These are phyloP conservation scores for Spizaetus ornatus DNA, from an alignment of 2,113 vertebrate species.

Conservation along the genomic window DNA sequence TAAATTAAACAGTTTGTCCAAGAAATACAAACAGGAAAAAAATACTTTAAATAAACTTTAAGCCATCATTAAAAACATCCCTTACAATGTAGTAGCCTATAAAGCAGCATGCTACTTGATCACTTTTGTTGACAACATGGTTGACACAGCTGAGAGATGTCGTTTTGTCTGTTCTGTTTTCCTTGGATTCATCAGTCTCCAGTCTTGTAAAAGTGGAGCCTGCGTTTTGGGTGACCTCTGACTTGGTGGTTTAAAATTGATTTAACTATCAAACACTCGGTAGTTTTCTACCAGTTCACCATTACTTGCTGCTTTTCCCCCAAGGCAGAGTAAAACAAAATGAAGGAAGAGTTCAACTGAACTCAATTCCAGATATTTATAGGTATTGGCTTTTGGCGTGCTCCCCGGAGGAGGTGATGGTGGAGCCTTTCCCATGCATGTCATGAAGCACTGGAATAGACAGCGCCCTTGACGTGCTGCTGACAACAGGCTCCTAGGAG, in stretches of 20 bases:
- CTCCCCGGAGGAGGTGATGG: background rate
- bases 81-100: background rate
- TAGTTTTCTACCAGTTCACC: background rate
- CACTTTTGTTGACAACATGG: background rate
- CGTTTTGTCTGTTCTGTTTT: background rate
- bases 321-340: background rate
- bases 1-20: background rate
- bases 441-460: background rate
- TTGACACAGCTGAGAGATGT: background rate
- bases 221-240: background rate
- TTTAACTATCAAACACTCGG: background rate
- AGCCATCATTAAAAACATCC: too few relatives aligned
- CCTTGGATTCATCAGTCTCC: background rate
- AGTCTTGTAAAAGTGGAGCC: background rate
- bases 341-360: background rate
- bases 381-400: background rate
- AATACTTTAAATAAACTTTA: background rate
- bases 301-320: background rate
- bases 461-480: rapidly evolving
- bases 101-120: background rate
- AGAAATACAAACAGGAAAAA: background rate
- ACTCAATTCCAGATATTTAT: background rate
- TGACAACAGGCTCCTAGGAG: background rate
- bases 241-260: background rate
- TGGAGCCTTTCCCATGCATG: background rate